These are phyloP conservation scores for Sylvietta virens DNA, from an alignment of 2,113 vertebrate species.

Conservation along the genomic window DNA sequence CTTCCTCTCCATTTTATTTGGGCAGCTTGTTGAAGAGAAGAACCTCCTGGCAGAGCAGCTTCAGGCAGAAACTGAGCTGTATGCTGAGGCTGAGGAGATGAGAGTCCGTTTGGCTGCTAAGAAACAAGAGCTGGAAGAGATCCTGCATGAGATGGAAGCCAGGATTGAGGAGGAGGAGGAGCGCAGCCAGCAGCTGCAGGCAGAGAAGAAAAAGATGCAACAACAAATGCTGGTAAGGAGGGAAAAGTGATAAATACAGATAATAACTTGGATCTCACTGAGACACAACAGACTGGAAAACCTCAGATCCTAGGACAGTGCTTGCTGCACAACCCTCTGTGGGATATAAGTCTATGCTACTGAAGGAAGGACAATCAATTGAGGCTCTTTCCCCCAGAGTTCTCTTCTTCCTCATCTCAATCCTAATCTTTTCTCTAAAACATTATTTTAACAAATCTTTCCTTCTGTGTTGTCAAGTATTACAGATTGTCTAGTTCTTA, in stretches of 20 bases:
- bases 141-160: slow-evolving; percentile 92
- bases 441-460: not conserved
- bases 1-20: not conserved
- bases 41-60: slow-evolving; percentile 83
- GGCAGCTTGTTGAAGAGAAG: slow-evolving; percentile 85
- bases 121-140: slow-evolving; percentile 93
- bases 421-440: not conserved
- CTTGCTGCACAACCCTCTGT: not conserved
- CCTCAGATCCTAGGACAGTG: not conserved
- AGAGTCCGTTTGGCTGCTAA: slow-evolving; percentile 86
- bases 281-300: not conserved
- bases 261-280: not conserved
- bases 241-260: not conserved
- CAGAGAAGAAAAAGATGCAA: slow-evolving; percentile 89
- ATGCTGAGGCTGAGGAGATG: slow-evolving; percentile 88
- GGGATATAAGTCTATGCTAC: not conserved
- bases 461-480: not conserved
- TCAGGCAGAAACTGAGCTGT: slow-evolving; percentile 88
- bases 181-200: slow-evolving; percentile 76
- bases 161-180: slow-evolving; percentile 94
- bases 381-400: not conserved
- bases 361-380: not conserved
- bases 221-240: slow-evolving; percentile 86
- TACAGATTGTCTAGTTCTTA: not conserved
- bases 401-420: not conserved